Percentiles rank a stretch among this genome's conserved stretches.
Evolutionary conservation across 2,797 vertebrate species (phyloP).

Genomic region (Rachycentron canadum): DNA sequence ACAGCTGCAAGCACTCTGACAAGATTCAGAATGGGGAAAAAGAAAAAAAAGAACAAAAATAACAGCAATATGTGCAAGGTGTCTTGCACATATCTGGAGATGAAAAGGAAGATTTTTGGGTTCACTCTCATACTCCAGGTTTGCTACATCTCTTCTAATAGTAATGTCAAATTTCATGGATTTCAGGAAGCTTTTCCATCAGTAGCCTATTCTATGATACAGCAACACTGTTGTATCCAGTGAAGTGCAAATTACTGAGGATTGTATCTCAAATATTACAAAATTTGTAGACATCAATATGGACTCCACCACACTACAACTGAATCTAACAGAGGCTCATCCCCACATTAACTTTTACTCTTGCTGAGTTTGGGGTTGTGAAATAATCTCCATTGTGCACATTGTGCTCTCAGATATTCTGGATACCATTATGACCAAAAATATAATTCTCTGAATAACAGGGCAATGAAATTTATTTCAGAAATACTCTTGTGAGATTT

Average conservation of each 20-base stretch:
- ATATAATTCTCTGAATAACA: not conserved
- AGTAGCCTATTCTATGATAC: not conserved
- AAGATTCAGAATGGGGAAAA: constrained; percentile 64
- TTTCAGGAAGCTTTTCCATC: constrained; percentile 17
- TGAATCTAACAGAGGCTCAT: not conserved
- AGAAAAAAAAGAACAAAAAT: constrained; percentile 39
- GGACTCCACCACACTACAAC: not conserved
- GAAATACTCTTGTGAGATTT: not conserved
- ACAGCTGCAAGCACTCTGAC: constrained; percentile 74
- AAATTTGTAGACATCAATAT: constrained; percentile 2
- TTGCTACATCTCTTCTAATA: not conserved
- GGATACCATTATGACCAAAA: not conserved
- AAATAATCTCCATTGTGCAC: not conserved
- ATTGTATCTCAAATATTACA: constrained; percentile 5
- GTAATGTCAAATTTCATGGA: not conserved
- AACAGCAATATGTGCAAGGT: constrained; percentile 23
- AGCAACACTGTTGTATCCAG: not conserved
- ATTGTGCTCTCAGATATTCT: not conserved
- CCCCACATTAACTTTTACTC: not conserved
- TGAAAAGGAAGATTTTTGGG: constrained; percentile 4
- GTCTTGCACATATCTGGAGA: constrained; percentile 18
- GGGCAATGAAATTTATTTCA: not conserved
- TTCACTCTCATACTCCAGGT: not conserved
- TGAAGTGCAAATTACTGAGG: constrained; percentile 16
- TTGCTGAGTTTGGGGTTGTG: not conserved